phyloP scores from a whole-genome alignment of 2,797 vertebrate genomes.

The Taeniopygia guttata region DNA sequence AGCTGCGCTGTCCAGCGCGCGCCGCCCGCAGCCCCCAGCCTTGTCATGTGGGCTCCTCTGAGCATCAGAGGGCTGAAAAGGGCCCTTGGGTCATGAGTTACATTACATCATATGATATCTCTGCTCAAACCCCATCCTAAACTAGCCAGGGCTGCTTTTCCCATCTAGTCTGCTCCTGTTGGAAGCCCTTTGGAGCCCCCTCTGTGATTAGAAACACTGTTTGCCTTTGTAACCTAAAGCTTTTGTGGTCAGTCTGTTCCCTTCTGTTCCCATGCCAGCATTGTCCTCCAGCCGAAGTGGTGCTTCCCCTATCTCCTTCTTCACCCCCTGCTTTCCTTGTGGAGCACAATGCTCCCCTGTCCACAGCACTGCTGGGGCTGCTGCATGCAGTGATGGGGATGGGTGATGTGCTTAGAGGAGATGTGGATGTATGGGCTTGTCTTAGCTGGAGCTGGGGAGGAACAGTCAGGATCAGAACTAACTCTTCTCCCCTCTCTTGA shows the following conservation, averaged over 20 bases:
- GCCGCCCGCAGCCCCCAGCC: constrained; percentile 4
- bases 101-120: constrained; percentile 57
- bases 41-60: constrained; percentile 20
- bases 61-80: constrained; percentile 50
- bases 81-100: constrained; percentile 62
- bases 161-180: constrained; percentile 58
- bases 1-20: constrained; percentile 51
- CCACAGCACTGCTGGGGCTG: not conserved
- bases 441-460: not conserved
- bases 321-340: not conserved
- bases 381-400: not conserved
- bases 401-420: not conserved
- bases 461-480: not conserved
- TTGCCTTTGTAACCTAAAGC: constrained; percentile 68
- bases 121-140: constrained; percentile 7
- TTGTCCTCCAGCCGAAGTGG: constrained; percentile 50
- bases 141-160: constrained; percentile 60
- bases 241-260: constrained; percentile 53
- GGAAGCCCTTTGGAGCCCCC: constrained; percentile 49
- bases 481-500: not conserved
- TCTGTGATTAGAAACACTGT: constrained; percentile 62
- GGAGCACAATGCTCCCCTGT: constrained; percentile 36
- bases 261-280: constrained; percentile 58
- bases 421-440: not conserved
- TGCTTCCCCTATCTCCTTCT: constrained; percentile 58